phyloP scores from a whole-genome alignment of 92 coral and sea anemone genomes.

The Anthopleura xanthogrammica region DNA sequence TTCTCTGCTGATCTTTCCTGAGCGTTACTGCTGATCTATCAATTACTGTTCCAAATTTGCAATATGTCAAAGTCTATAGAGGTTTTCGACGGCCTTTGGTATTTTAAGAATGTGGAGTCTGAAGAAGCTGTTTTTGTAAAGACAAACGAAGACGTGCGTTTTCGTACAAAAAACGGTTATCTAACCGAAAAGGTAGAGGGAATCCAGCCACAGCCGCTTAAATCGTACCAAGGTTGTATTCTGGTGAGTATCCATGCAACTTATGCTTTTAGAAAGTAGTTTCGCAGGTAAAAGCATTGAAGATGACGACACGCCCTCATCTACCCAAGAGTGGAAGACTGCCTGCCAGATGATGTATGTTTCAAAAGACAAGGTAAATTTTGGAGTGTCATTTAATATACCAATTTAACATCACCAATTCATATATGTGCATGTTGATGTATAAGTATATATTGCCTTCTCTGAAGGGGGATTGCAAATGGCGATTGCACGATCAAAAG shows the following conservation, averaged over 20 bases:
- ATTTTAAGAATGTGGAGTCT: background rate
- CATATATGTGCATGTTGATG: too few relatives aligned
- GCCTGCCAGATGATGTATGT: too few relatives aligned
- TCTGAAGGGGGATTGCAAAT: background rate
- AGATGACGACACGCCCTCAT: too few relatives aligned
- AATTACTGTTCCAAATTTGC: background rate
- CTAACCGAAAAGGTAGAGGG: background rate
- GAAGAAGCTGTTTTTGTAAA: slow-evolving; percentile 12
- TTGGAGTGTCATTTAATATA: too few relatives aligned
- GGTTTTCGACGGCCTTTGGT: slow-evolving; percentile 4
- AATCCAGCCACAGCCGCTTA: background rate
- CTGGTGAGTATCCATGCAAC: background rate
- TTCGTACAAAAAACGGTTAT: background rate
- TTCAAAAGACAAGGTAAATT: too few relatives aligned
- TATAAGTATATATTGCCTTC: too few relatives aligned
- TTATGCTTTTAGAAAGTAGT: background rate
- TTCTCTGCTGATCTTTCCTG: background rate
- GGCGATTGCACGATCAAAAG: background rate
- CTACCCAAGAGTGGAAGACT: too few relatives aligned
- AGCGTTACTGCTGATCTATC: too few relatives aligned
- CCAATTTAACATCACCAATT: too few relatives aligned
- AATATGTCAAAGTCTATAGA: slow-evolving; percentile 3
- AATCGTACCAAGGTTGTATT: slow-evolving; percentile 8
- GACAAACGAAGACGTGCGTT: background rate
- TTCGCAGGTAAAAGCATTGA: background rate